Evolutionary conservation across 2,888 invertebrate genomes (phyloP).

Genomic region (Acrocera orbiculus): DNA sequence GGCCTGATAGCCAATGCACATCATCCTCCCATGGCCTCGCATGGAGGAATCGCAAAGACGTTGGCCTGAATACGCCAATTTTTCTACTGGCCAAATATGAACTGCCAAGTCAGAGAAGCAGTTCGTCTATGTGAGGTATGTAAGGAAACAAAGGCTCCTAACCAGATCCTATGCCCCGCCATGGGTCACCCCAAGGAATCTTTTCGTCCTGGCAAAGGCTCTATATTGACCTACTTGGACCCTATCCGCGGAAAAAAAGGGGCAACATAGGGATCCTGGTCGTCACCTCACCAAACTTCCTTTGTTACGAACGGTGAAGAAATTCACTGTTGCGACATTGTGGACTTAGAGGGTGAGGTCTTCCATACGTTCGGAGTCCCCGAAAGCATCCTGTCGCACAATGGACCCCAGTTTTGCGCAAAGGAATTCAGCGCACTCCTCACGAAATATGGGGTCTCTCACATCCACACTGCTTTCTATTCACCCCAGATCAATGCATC

Average conservation of each 20-base stretch:
- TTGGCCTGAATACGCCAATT: background rate
- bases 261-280: background rate
- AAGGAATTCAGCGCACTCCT: background rate
- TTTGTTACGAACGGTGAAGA: background rate
- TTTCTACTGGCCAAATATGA: background rate
- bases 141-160: background rate
- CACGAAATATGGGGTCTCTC: background rate
- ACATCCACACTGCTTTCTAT: background rate
- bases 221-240: background rate
- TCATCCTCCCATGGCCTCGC: background rate
- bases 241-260: background rate
- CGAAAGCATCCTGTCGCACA: background rate
- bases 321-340: background rate
- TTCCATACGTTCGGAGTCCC: background rate
- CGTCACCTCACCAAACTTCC: background rate
- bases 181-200: background rate
- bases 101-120: background rate
- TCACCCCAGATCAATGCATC: slow-evolving; percentile 1
- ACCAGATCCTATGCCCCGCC: background rate
- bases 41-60: background rate
- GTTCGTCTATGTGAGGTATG: background rate
- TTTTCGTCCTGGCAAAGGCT: background rate
- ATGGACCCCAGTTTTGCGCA: background rate
- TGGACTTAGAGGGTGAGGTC: background rate
- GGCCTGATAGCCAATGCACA: background rate